Evolutionary conservation across 2,113 vertebrate genomes (phyloP), one percentile per base, ranked within the genome.

Genomic region (Trogon surrucura): DNA sequence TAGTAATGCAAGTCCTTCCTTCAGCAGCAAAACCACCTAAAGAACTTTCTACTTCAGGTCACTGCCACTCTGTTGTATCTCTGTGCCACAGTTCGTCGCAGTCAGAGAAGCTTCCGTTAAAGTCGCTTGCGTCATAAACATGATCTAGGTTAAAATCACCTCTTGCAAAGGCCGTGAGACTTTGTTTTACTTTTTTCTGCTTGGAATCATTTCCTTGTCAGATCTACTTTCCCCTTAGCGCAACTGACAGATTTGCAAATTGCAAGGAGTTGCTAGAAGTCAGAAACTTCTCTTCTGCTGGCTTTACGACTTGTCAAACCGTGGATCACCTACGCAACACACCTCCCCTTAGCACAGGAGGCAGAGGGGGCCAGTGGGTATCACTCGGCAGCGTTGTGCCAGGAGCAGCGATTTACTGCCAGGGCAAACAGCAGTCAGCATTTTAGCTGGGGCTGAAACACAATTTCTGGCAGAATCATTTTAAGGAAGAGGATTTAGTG

Each of bases 371-470:
- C 41, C 64, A 11, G 62, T 23, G 80, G 25, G 32, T 91, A 25
- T 80, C 2, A 4, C 51, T 71, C 41, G 48, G 51, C 48, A 56
- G 3, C 10, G 9, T 48, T 0, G 0, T 80, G 61, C 73, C 25
- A 65, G 54, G 44, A 80, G 11, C 29, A 66, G 74, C 27, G 23
- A 2, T 29, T 48, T 36, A 22, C 16, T 83, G 73, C 57, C 41
- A 57, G 21, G 26, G 45, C 80, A 72, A 61, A 30, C 47, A 67
- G 11, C 9, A 20, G n/a, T 48, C 36, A 64, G 34, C 26, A n/a
- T 29, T 84, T 44, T 16, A n/a, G 10, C 36, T 34, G 30, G 45
- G 66, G 8, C 71, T 45, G 25, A 85, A 66, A 44, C 13, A 16
- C 16, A 7, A 0, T 51, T 61, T 67, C 25, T 75, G 50, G 11